Evolutionary conservation across 2,888 invertebrate genomes (phyloP).

Genomic region (Temnothorax rugatulus): DNA sequence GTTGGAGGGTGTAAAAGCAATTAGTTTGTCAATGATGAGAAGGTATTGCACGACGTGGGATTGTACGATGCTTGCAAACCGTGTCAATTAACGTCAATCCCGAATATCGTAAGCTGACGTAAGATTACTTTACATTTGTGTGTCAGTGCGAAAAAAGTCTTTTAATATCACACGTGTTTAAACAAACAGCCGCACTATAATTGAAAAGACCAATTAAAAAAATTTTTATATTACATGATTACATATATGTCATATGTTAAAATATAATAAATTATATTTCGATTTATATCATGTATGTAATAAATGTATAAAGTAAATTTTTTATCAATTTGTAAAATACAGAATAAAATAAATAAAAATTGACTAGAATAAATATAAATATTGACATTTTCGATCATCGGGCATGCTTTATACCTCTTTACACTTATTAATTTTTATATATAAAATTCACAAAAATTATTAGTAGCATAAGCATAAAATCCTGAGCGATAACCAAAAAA

Average conservation of each 20-base stretch:
- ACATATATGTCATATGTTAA: neutral
- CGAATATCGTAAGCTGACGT: neutral
- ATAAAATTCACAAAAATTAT: neutral
- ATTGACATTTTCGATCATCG: neutral
- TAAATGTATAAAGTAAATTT: neutral
- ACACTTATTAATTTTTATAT: neutral
- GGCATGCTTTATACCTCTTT: neutral
- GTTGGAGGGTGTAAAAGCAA: slow-evolving; percentile 52
- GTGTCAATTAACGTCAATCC: slow-evolving; percentile 1
- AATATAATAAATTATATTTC: neutral
- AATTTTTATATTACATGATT: neutral
- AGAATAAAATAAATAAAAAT: neutral
- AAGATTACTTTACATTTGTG: slow-evolving; percentile 11
- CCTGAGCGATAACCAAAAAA: neutral
- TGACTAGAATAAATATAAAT: neutral
- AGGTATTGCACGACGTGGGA: slow-evolving; percentile 1
- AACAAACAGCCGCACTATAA: neutral
- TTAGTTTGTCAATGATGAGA: slow-evolving; percentile 46
- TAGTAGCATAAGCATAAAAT: neutral
- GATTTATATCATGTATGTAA: neutral
- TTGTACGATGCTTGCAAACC: neutral
- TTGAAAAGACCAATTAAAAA: slow-evolving; percentile 5
- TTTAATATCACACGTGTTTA: neutral
- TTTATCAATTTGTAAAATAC: neutral
- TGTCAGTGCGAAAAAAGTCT: neutral